Conservation (phyloP, 2,797 vertebrate genomes). For the Pelobates cultripes region DNA sequence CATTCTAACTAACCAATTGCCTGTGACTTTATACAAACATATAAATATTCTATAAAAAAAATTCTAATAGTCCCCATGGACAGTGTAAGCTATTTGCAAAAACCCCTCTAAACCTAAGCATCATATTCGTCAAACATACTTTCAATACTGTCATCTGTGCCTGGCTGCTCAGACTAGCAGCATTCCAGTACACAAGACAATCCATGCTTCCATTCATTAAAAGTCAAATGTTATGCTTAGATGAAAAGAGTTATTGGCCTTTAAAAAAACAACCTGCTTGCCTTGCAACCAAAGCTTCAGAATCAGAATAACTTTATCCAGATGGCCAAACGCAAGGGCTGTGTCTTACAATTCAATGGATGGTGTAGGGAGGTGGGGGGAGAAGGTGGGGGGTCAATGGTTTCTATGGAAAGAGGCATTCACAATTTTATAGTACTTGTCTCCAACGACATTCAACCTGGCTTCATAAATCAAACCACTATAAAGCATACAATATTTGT, state of each 20-base stretch:
- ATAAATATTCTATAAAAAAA: too few species aligned
- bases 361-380: not conserved
- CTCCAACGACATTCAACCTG: too few species aligned
- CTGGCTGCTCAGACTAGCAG: not conserved
- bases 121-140: conserved; percentile 30
- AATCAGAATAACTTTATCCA: conserved; percentile 22
- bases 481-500: too few species aligned
- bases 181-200: conserved; percentile 11
- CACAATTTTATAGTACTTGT: too few species aligned
- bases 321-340: not conserved
- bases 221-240: not conserved
- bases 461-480: too few species aligned
- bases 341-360: not conserved
- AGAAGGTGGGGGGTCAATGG: too few species aligned
- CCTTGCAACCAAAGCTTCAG: conserved; percentile 10
- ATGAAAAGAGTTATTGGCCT: not conserved
- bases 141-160: not conserved
- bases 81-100: not conserved
- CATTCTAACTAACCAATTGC: too few species aligned
- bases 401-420: too few species aligned
- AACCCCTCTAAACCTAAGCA: not conserved
- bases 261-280: conserved; percentile 16
- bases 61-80: not conserved
- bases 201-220: conserved; percentile 46
- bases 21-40: too few species aligned